These are phyloP conservation scores for Hyles lineata DNA, from an alignment of 2,888 invertebrate species.

Conservation along the genomic window DNA sequence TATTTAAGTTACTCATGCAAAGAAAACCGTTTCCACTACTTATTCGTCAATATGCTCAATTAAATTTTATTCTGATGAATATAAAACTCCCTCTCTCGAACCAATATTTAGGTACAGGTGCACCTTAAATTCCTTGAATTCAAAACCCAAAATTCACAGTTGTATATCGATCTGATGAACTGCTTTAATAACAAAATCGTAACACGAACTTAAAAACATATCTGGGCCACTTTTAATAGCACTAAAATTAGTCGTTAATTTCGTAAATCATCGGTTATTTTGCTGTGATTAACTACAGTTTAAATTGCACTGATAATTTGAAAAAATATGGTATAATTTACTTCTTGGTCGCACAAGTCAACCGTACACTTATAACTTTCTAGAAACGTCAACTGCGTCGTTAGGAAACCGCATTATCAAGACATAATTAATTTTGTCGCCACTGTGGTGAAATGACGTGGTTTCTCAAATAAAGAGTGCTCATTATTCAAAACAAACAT, in stretches of 20 bases:
- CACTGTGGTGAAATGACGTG: not conserved
- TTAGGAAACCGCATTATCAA: conserved; percentile 5
- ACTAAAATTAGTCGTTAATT: conserved; percentile 8
- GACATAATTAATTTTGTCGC: conserved; percentile 7
- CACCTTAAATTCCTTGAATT: too few relatives aligned
- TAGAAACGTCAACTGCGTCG: not conserved
- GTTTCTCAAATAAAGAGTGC: not conserved
- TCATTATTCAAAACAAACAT: too few relatives aligned
- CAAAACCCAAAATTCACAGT: too few relatives aligned
- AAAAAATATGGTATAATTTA: not conserved
- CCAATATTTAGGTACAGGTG: too few relatives aligned
- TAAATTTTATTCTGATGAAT: too few relatives aligned
- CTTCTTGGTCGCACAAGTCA: not conserved
- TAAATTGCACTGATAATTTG: not conserved
- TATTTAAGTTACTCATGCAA: too few relatives aligned
- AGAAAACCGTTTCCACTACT: too few relatives aligned
- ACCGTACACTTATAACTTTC: conserved; percentile 8
- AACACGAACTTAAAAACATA: not conserved
- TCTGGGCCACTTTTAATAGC: conserved; percentile 1
- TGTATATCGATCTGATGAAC: too few relatives aligned
- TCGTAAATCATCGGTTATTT: not conserved
- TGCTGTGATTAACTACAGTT: not conserved
- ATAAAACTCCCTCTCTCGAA: too few relatives aligned
- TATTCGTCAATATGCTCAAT: too few relatives aligned
- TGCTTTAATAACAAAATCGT: not conserved